Percentiles rank a stretch among this genome's conserved stretches.
Conservation (phyloP, 1,140 invertebrate species). For the Brachionus asplanchnoidis region DNA sequence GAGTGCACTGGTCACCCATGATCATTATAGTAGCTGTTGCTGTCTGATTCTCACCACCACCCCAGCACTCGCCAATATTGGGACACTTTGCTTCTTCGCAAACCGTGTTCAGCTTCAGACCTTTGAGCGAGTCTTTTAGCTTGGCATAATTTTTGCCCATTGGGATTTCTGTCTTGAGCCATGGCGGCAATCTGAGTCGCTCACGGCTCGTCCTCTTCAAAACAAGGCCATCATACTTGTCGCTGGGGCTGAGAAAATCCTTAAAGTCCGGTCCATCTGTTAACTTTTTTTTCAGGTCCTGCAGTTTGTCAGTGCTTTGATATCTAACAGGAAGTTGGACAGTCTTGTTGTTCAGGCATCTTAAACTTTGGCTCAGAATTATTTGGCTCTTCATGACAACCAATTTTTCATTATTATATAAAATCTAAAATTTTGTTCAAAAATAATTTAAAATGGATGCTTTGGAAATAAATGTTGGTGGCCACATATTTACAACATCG, state of each 20-base stretch:
- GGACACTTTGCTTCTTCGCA: constrained; percentile 98
- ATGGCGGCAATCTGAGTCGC: constrained; percentile 80
- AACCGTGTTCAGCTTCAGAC: constrained; percentile 88
- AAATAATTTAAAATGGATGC: constrained; percentile 10
- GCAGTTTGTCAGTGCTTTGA: not conserved
- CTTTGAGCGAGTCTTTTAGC: constrained; percentile 78
- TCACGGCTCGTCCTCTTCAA: constrained; percentile 12
- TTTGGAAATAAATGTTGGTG: constrained; percentile 28
- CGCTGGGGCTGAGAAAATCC: not conserved
- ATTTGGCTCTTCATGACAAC: not conserved
- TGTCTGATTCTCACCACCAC: constrained; percentile 62
- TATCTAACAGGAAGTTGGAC: not conserved
- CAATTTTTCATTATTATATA: not conserved
- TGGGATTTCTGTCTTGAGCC: constrained; percentile 92
- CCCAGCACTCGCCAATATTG: constrained; percentile 99
- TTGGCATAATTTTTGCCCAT: constrained; percentile 76
- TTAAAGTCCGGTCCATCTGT: constrained; percentile 19
- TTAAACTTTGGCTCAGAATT: not conserved
- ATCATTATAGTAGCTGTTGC: constrained; percentile 66
- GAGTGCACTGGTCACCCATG: constrained; percentile 59
- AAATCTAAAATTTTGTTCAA: not conserved
- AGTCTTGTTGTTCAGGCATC: not conserved
- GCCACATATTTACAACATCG: not conserved
- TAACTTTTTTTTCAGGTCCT: constrained; percentile 15
- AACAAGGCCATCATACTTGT: not conserved